Evolutionary conservation across 2,797 vertebrate genomes (phyloP), one percentile per base, ranked within the genome.

Genomic region (Parotocinclus haroldoi): DNA sequence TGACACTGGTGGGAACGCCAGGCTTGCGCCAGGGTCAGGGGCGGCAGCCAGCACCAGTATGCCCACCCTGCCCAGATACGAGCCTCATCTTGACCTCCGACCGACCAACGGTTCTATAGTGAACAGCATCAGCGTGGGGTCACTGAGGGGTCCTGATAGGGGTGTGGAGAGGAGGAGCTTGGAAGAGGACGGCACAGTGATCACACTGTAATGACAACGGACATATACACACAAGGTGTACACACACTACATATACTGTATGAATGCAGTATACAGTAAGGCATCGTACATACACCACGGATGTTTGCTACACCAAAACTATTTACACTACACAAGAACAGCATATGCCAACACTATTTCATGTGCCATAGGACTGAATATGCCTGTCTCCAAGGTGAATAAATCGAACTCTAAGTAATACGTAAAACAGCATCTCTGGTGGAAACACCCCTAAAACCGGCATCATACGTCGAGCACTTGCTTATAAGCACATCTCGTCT

Each of bases 121-220:
- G 7, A 77, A 83, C 50, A 81, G 74, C 1, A 61, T 55, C 7
- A 91, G 91, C 64, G 72, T 76, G 54, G 89, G 84, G 12, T 84
- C 86, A 0, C 82, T 83, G 1, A 85, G 80, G 85, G 74, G 80
- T 0, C 81, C 71, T 10, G 91, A 91, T 64, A 84, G 91, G 85
- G 74, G 80, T 0, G 81, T 71, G 11, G 91, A 91, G 66, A 84
- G 91, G 66, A 81, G 73, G 69, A 89, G 79, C 10, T 79, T 98
- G 73, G 96, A 99, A 81, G 96, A 99, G 81, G 96, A 98, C 0
- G 96, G 96, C 44, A 98, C 96, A 0, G 91, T 99, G 55, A 96
- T 99, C 78, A 99, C 96, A 0, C 89, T 99, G 72, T 99, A 94
- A 89, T 69, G 51, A 54, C 11, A 19, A 45, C 4, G 57, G 56